Evolutionary conservation across 2,113 vertebrate genomes (phyloP).

Genomic region (Argyrosomus japonicus): DNA sequence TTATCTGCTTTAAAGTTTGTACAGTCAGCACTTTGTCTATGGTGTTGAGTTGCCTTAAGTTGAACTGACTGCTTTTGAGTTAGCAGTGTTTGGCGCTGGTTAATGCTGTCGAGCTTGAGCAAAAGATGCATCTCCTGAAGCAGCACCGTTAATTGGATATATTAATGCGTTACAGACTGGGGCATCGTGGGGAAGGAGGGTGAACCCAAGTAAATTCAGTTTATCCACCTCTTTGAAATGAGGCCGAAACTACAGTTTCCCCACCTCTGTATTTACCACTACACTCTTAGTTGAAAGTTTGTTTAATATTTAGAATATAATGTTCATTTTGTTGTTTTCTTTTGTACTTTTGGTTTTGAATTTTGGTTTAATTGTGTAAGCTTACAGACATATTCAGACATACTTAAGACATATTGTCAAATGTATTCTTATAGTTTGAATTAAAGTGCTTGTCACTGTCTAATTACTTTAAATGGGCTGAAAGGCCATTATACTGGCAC

Average conservation of each 20-base stretch:
- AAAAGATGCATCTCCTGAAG: background rate
- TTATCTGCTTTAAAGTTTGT: background rate
- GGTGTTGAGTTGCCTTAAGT: background rate
- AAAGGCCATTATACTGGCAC: background rate
- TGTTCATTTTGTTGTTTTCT: background rate
- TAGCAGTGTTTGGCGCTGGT: background rate
- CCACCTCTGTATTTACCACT: too few relatives aligned
- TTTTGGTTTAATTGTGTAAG: background rate
- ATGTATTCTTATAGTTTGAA: background rate
- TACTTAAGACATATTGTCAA: background rate
- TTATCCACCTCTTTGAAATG: too few relatives aligned
- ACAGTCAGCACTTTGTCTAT: background rate
- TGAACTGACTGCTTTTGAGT: background rate
- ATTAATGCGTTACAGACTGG: too few relatives aligned
- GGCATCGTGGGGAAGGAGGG: too few relatives aligned
- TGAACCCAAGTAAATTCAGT: too few relatives aligned
- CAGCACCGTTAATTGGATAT: background rate
- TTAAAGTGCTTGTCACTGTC: background rate
- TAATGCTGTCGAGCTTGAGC: background rate
- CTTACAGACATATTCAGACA: too few relatives aligned
- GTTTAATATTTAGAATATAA: background rate
- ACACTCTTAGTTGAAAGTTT: too few relatives aligned
- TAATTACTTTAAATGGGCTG: background rate
- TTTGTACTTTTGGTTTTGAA: background rate
- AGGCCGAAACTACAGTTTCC: too few relatives aligned